Evolutionary conservation across 2,113 vertebrate species (phyloP).

Genomic region (Cyprinodon brontotheroides): DNA sequence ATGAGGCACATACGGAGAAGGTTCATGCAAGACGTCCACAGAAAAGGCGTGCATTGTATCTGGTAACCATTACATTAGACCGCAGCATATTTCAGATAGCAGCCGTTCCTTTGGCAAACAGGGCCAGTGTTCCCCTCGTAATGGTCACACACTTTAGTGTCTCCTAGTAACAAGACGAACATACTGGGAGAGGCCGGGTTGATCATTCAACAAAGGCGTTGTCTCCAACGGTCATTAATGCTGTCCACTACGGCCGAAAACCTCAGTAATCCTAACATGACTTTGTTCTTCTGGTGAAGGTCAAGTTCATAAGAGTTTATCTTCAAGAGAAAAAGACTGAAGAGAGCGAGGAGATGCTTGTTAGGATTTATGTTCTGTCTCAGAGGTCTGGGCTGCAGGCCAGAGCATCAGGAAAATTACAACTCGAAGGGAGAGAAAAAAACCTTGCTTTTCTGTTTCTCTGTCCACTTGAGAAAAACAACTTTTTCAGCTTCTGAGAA

Average conservation of each 20-base stretch:
- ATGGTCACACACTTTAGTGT: slow-evolving; percentile 26
- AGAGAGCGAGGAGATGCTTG: neutral
- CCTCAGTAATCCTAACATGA: neutral
- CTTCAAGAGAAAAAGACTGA: slow-evolving; percentile 10
- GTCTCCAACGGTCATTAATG: slow-evolving; percentile 17
- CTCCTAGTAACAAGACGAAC: slow-evolving; percentile 45
- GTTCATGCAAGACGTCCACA: neutral
- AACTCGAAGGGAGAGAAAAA: neutral
- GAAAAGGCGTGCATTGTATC: slow-evolving; percentile 1
- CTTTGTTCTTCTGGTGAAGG: neutral
- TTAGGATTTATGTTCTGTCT: slow-evolving; percentile 17
- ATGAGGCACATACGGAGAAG: neutral
- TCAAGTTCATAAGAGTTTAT: neutral
- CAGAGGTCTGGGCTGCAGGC: slow-evolving; percentile 23
- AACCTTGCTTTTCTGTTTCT: neutral
- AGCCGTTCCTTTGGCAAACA: slow-evolving; percentile 40
- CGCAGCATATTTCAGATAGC: slow-evolving; percentile 37
- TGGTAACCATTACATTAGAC: slow-evolving; percentile 17
- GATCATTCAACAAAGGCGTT: slow-evolving; percentile 42
- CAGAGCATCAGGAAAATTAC: slow-evolving; percentile 38
- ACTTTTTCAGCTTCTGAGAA: neutral
- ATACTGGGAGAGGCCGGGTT: slow-evolving; percentile 14
- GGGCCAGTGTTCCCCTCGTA: slow-evolving; percentile 16
- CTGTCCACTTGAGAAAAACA: neutral
- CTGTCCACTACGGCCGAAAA: neutral